Evolutionary conservation across 2,888 invertebrate species (phyloP).

Genomic region (Cremastinae sp.): DNA sequence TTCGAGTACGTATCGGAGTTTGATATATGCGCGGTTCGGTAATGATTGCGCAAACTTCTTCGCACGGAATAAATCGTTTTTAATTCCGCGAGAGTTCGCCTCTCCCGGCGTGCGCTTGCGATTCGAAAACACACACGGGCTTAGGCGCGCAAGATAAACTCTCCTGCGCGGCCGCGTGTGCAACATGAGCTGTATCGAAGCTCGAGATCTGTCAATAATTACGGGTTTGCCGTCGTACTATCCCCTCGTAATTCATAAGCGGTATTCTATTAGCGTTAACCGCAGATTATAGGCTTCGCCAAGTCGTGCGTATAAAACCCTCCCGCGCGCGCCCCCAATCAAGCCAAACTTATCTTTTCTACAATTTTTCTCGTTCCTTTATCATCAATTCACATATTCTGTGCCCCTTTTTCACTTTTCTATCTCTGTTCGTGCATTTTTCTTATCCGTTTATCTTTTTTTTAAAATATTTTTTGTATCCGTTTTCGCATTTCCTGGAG

Average conservation of each 20-base stretch:
- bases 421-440: neutral
- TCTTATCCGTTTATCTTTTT: neutral
- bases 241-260: slow-evolving; percentile 71
- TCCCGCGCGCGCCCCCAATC: slow-evolving; percentile 54
- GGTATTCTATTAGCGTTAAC: slow-evolving; percentile 74
- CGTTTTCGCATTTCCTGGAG: no score
- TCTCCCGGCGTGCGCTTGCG: neutral
- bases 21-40: slow-evolving; percentile 41
- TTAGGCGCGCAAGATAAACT: slow-evolving; percentile 1
- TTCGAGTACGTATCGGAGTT: slow-evolving; percentile 25
- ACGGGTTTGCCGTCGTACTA: slow-evolving; percentile 65
- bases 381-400: no score
- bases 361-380: slow-evolving; percentile 11
- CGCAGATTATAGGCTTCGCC: slow-evolving; percentile 68
- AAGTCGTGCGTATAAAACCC: slow-evolving; percentile 62
- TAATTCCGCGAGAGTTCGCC: slow-evolving; percentile 33
- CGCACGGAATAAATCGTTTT: slow-evolving; percentile 58
- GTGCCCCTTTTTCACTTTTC: neutral
- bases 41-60: slow-evolving; percentile 55
- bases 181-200: slow-evolving; percentile 60
- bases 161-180: slow-evolving; percentile 42
- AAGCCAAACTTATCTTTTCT: slow-evolving; percentile 43
- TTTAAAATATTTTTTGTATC: no score
- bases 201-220: slow-evolving; percentile 72
- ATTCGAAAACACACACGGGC: neutral